These are phyloP conservation scores for Xiphorhynchus erythropygius DNA, from an alignment of 2,797 vertebrate species.

Conservation along the genomic window DNA sequence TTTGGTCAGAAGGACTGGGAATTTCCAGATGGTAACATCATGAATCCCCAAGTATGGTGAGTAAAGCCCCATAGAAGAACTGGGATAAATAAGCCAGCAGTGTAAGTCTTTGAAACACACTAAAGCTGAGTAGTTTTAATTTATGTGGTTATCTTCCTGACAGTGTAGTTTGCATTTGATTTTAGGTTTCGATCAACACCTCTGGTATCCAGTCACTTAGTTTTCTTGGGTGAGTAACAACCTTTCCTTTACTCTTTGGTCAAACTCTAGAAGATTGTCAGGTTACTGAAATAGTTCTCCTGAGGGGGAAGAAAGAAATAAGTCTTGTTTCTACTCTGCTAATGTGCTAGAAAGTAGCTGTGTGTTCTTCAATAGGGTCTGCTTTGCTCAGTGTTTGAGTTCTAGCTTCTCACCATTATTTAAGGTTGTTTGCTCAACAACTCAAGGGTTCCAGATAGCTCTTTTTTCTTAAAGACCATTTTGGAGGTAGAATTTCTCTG, in stretches of 20 bases:
- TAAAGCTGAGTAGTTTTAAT: not conserved
- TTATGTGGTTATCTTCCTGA: not conserved
- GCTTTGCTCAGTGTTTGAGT: not conserved
- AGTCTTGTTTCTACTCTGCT: not conserved
- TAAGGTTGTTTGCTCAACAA: not conserved
- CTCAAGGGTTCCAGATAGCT: not conserved
- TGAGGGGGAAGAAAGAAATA: fast-evolving
- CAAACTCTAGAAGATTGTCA: not conserved
- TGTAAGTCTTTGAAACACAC: not conserved
- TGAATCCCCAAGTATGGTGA: not conserved
- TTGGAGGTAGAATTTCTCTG: not conserved
- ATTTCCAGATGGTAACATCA: not conserved
- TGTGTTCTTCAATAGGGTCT: not conserved
- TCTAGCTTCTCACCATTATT: not conserved
- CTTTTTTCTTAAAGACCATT: not conserved
- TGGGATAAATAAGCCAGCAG: not conserved
- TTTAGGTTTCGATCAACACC: not conserved
- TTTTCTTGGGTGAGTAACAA: not conserved
- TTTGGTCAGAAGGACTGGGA: not conserved
- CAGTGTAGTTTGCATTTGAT: not conserved
- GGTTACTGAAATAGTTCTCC: not conserved
- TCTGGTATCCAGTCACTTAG: not conserved
- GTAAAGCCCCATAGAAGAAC: not conserved
- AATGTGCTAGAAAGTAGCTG: not conserved
- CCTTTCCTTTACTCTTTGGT: not conserved